Base-by-base conservation (phyloP, 2,888 invertebrate species). In the Apamea epomidion region DNA sequence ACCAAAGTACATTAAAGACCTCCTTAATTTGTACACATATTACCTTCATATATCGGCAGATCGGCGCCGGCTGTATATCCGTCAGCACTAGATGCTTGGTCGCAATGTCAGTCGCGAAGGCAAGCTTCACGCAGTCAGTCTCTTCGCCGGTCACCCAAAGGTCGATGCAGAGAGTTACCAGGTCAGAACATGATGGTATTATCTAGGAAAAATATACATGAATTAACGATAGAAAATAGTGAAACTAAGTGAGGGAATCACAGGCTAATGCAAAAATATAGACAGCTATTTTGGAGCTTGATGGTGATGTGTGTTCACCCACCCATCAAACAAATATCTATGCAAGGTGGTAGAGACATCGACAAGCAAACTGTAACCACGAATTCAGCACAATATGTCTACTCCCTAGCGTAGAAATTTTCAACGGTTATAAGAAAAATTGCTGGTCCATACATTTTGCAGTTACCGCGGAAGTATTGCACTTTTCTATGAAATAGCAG, bases 61-160 rank as follows among this genome's bases (percentile, higher is more conserved):
- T 97, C 0, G 99, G 99, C 32, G 99, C 98, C 32, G 99, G 99
- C 94, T 99, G 99, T 86, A 99, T 97, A 96, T 99, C 99, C 79
- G 98, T 98, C 88, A 99, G 97, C 72, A 99, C 98, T 48, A 99
- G 97, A 76, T 99, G 98, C 91, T 98, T 98, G 48, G 97, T 97
- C n/a, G 98, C 98, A 89, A 99, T 99, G 94, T 99, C 99, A 0
- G 98, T 98, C 16, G 99, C 98, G 74, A 98, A 98, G 0, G 98
- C 98, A 37, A 99, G 97, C 89, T 99, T 98, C 86, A 98, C 98
- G 74, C 98, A 98, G 95, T 99, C 99, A 0, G 98, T 97, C 92
- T 99, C 99, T 94, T 99, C 99, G 76, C 98, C 98, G 71, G 98
- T 98, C 85, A 98, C 97, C 99, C 99, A 99, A 78, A 99, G 98